Evolutionary conservation across 2,113 vertebrate genomes (phyloP), one percentile per base, ranked within the genome.

Genomic region (Lasiurus borealis): DNA sequence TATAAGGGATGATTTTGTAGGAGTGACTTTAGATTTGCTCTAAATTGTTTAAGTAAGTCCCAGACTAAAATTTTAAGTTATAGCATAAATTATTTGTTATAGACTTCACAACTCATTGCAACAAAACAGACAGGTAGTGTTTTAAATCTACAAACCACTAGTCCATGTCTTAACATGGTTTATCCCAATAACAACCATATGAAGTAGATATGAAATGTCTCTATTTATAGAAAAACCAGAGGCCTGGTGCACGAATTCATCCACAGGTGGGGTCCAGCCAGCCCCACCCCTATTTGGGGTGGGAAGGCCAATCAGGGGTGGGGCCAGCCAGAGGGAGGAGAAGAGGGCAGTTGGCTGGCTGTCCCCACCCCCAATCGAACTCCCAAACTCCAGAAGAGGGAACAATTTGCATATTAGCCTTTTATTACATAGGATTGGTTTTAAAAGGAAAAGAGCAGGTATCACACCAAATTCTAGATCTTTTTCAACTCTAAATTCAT

Each of bases 401-500:
- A 23, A 57, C 21, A 57, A 57, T 57, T 57, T 57, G 21, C 54
- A 57, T 57, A 57, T 57, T 57, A 57, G 54, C 54, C 8, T 57
- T 57, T 57, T 57, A 57, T 57, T 57, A 57, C 23, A 23, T 57
- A 57, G 54, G 19, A 23, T 57, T 72, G 52, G 3, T 69, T 77
- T 84, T 71, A 86, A 90, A 93, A 85, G 44, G 29, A 59, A 80
- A 85, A 95, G 2, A 48, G 21, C 25, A 73, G 34, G 68, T 87
- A 90, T 16, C 11, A 82, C 6, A 86, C 40, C 44, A 44, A 93
- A 85, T 59, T 31, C 50, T 66, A 92, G 34, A 52, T 66, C 77
- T 80, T 80, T 96, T 93, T 66, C 25, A 71, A 87, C 12, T 93
- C 66, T 31, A 84, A 87, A 93, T 82, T 48, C 23, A 94, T 57